phyloP scores from a whole-genome alignment of 2,888 invertebrate species.

The Epinotia demarniana region DNA sequence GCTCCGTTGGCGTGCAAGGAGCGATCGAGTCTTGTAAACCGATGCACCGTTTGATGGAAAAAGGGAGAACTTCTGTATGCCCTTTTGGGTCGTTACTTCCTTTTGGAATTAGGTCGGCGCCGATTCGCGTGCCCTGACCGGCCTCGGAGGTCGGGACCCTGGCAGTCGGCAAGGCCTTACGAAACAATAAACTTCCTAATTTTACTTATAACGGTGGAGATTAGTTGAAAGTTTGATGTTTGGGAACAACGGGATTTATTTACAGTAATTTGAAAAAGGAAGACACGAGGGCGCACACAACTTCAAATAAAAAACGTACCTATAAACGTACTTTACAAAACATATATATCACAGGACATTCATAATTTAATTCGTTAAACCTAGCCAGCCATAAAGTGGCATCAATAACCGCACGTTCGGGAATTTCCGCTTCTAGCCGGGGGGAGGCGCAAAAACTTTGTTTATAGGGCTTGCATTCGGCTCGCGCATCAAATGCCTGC shows the following conservation, averaged over 20 bases:
- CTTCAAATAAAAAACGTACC: too few species aligned
- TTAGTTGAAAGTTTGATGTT: not conserved
- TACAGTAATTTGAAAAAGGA: not conserved
- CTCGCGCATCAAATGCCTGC: too few species aligned
- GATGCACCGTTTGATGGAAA: not conserved
- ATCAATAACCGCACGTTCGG: too few species aligned
- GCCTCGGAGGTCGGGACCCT: constrained; percentile 27
- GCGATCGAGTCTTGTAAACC: constrained; percentile 58
- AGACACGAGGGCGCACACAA: too few species aligned
- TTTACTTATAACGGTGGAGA: not conserved
- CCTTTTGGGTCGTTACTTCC: not conserved
- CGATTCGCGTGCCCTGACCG: constrained; percentile 66
- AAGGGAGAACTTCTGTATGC: not conserved
- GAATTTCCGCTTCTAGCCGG: too few species aligned
- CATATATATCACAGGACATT: too few species aligned
- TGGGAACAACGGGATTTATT: not conserved
- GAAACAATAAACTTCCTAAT: constrained; percentile 23
- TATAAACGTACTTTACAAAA: too few species aligned
- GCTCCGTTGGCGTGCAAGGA: constrained; percentile 61
- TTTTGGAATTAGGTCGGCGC: not conserved
- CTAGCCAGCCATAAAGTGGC: too few species aligned
- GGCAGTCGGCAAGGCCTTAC: constrained; percentile 27
- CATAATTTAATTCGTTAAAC: too few species aligned
- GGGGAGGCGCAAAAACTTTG: too few species aligned
- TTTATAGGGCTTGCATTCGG: too few species aligned